These are phyloP conservation scores for Heliothis virescens DNA, from an alignment of 1,140 invertebrate species.

Conservation along the genomic window DNA sequence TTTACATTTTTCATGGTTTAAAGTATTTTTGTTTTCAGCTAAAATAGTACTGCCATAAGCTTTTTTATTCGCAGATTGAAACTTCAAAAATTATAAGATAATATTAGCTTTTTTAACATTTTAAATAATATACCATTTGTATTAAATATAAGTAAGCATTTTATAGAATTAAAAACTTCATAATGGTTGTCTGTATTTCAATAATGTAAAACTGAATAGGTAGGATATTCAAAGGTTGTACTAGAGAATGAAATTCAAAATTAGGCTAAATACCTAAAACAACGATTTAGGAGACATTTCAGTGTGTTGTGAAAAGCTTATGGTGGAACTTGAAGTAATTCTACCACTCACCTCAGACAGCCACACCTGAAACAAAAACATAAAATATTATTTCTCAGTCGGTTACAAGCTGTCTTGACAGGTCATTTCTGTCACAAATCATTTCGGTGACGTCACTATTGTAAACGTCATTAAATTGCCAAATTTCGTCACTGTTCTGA, in stretches of 20 bases:
- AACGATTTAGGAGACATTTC: slow-evolving; percentile 25
- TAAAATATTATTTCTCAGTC: slow-evolving; percentile 7
- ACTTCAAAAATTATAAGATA: neutral
- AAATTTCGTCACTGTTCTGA: slow-evolving; percentile 36
- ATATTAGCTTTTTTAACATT: slow-evolving; percentile 21
- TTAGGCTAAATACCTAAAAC: slow-evolving; percentile 23
- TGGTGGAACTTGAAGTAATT: neutral
- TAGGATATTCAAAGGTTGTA: slow-evolving; percentile 38
- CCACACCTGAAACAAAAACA: neutral
- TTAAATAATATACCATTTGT: slow-evolving; percentile 8
- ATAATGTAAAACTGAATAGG: slow-evolving; percentile 24
- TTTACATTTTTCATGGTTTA: neutral
- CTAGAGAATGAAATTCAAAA: slow-evolving; percentile 39
- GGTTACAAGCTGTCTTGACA: slow-evolving; percentile 24
- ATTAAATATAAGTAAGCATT: slow-evolving; percentile 19
- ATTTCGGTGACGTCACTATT: slow-evolving; percentile 6
- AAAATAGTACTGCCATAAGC: neutral
- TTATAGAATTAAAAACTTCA: slow-evolving; percentile 13
- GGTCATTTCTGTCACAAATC: slow-evolving; percentile 2
- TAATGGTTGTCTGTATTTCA: slow-evolving; percentile 33
- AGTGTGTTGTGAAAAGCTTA: neutral
- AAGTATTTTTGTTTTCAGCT: neutral
- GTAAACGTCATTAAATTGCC: slow-evolving; percentile 31
- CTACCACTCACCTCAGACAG: too few relatives aligned
- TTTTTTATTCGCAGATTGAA: neutral